phyloP scores from a whole-genome alignment of 2,888 invertebrate species.

The Caenorhabditis sp. region DNA sequence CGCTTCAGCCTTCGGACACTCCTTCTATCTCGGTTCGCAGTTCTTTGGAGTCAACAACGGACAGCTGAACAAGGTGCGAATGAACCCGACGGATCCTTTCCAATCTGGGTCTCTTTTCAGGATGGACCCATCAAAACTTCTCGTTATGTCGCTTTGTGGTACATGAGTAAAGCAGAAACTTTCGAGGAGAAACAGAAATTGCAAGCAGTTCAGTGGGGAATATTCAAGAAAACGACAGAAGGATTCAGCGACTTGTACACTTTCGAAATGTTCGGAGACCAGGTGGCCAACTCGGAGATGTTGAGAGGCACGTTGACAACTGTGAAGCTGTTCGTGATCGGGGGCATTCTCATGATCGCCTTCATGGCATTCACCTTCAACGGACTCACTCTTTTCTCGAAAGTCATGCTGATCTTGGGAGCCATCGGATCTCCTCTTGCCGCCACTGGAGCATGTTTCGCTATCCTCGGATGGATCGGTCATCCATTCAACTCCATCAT shows the following conservation, averaged over 20 bases:
- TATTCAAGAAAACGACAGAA: conserved; percentile 68
- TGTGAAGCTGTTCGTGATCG: conserved; percentile 75
- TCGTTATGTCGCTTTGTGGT: conserved; percentile 77
- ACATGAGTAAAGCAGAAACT: conserved; percentile 73
- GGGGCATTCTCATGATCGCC: conserved; percentile 71
- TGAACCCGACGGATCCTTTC: not conserved
- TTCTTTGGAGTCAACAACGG: conserved; percentile 78
- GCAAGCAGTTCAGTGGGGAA: conserved; percentile 73
- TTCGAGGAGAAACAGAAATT: conserved; percentile 65
- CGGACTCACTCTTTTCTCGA: conserved; percentile 68
- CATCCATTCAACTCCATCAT: conserved; percentile 74
- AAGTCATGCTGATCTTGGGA: conserved; percentile 64
- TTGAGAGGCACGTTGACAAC: conserved; percentile 75
- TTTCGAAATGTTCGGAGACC: conserved; percentile 79
- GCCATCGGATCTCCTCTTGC: conserved; percentile 70
- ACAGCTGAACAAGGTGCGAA: conserved; percentile 29
- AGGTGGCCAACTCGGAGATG: conserved; percentile 81
- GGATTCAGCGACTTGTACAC: conserved; percentile 70
- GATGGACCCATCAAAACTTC: conserved; percentile 71
- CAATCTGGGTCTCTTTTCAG: conserved; percentile 32
- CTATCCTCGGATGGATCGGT: conserved; percentile 72
- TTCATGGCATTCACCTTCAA: conserved; percentile 78
- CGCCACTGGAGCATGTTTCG: conserved; percentile 67
- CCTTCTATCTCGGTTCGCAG: conserved; percentile 73
- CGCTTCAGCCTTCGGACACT: conserved; percentile 73